Percentiles rank a stretch among this genome's conserved stretches.
Evolutionary conservation across 2,113 vertebrate species (phyloP).

Genomic region (Callithrix jacchus): DNA sequence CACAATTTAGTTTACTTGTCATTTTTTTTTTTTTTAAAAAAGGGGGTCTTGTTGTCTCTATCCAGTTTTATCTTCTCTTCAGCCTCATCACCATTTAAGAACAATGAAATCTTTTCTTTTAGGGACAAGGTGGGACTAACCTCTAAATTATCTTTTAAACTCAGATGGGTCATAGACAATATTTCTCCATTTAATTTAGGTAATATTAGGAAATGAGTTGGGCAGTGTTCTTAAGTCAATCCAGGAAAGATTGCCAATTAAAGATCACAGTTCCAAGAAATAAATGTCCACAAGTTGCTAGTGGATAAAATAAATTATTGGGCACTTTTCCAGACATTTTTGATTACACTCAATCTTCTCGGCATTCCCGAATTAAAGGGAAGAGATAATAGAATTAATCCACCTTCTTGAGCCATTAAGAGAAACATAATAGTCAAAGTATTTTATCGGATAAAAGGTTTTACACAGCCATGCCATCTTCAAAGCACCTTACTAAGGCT

Average conservation of each 20-base stretch:
- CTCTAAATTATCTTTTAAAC: neutral
- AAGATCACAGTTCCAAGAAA: neutral
- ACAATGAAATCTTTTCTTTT: neutral
- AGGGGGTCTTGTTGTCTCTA: neutral
- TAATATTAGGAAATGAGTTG: neutral
- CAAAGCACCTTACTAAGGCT: neutral
- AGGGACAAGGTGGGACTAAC: neutral
- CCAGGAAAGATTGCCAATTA: neutral
- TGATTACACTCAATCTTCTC: neutral
- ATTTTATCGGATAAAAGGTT: neutral
- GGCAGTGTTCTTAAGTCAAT: neutral
- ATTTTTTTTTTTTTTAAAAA: neutral
- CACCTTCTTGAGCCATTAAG: neutral
- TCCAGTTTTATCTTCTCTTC: neutral
- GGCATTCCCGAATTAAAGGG: slow-evolving; percentile 7
- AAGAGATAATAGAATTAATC: neutral
- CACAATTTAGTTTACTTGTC: neutral
- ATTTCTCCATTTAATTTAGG: neutral
- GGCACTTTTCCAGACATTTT: neutral
- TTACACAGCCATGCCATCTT: neutral
- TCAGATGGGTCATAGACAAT: neutral
- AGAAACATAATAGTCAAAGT: neutral
- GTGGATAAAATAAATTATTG: neutral
- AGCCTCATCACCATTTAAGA: neutral
- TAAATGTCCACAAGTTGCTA: neutral